Percentiles rank a stretch among this genome's conserved stretches.
These are phyloP conservation scores for Hirudinaria manillensis DNA, from an alignment of 2,888 invertebrate species.

Conservation along the genomic window DNA sequence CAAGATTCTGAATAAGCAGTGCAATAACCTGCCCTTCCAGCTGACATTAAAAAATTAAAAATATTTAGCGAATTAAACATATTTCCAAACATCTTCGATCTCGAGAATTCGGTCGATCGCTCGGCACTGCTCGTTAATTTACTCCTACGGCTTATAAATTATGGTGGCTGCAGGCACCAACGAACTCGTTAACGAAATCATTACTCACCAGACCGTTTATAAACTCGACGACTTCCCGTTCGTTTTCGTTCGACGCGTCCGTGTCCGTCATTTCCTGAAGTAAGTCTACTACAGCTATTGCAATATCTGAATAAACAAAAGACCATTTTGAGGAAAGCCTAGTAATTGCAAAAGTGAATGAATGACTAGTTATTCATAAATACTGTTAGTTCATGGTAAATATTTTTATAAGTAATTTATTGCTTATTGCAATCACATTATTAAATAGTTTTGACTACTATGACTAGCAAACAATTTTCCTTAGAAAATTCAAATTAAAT, in stretches of 20 bases:
- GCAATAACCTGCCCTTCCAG: constrained; percentile 84
- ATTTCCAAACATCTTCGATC: too few species aligned
- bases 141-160: not conserved
- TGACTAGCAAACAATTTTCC: too few species aligned
- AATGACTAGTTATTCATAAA: not conserved
- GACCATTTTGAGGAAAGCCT: too few species aligned
- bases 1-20: constrained; percentile 82
- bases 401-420: too few species aligned
- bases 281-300: constrained; percentile 70
- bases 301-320: constrained; percentile 63
- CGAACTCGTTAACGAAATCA: not conserved
- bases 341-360: too few species aligned
- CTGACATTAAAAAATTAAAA: constrained; percentile 42
- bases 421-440: too few species aligned
- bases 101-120: too few species aligned
- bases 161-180: not conserved
- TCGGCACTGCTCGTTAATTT: not conserved
- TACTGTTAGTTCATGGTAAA: too few species aligned
- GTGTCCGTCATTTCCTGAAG: constrained; percentile 88
- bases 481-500: not conserved
- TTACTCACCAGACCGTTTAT: constrained; percentile 68
- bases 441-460: too few species aligned
- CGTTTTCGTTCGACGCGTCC: constrained; percentile 87
- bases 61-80: constrained; percentile 7
- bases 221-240: constrained; percentile 79